Conservation (phyloP, 1,140 invertebrate genomes). For the Camponotus vicinus region DNA sequence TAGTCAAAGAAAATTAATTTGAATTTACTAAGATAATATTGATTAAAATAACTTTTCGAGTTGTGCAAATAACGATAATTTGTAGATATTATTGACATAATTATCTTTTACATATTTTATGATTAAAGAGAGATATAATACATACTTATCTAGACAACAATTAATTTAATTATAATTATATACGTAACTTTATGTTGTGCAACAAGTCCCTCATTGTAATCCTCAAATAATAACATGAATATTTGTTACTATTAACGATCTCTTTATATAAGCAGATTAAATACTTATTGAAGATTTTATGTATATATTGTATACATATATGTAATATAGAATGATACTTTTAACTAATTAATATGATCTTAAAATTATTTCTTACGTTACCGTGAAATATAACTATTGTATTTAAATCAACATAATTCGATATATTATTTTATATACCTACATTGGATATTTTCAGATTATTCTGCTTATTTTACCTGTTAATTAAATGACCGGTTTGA, state of each 20-base stretch:
- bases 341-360: neutral
- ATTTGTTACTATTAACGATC: neutral
- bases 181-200: neutral
- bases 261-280: constrained; percentile 7
- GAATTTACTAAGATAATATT: neutral
- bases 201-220: neutral
- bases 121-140: neutral
- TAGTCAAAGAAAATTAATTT: neutral
- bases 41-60: neutral
- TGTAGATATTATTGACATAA: neutral
- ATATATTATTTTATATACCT: neutral
- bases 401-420: neutral
- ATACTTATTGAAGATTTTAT: neutral
- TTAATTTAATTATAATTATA: neutral
- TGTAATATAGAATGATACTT: neutral
- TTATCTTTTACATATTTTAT: neutral
- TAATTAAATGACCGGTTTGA: constrained; percentile 26
- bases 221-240: neutral
- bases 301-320: neutral
- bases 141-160: neutral
- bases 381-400: neutral
- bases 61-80: neutral
- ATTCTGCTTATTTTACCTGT: constrained; percentile 4
- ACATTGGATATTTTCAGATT: neutral
- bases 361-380: constrained; percentile 7